Evolutionary conservation across 2,888 invertebrate genomes (phyloP).

Genomic region (Pocota personata): DNA sequence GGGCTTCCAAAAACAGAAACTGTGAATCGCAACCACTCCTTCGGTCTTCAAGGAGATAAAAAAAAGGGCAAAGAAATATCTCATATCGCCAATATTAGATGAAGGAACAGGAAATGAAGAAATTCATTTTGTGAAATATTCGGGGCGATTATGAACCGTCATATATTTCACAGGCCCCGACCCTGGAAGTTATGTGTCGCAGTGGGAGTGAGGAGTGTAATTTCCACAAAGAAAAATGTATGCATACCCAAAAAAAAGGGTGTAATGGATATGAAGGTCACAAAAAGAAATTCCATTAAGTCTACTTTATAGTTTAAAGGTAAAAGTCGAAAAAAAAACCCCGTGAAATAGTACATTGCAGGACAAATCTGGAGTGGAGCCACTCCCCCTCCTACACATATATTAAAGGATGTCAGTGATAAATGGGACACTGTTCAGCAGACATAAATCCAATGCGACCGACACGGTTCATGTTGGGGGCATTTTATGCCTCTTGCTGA

Average conservation of each 20-base stretch:
- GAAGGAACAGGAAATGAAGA: constrained; percentile 7
- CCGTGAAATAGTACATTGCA: constrained; percentile 5
- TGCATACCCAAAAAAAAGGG: background rate
- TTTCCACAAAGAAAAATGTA: background rate
- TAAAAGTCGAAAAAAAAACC: background rate
- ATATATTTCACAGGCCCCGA: constrained; percentile 24
- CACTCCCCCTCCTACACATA: background rate
- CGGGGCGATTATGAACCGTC: constrained; percentile 36
- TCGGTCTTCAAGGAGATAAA: background rate
- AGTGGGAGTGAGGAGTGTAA: background rate
- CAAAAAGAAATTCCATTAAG: background rate
- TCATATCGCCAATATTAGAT: constrained; percentile 15
- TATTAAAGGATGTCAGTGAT: constrained; percentile 46
- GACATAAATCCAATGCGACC: constrained; percentile 38
- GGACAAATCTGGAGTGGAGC: constrained; percentile 12
- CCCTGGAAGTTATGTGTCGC: background rate
- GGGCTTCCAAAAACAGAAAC: background rate
- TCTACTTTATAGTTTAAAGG: constrained; percentile 19
- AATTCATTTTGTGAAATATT: constrained; percentile 51
- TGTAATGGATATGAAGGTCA: background rate
- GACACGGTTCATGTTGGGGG: background rate
- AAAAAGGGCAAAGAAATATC: background rate
- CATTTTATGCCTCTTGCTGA: constrained; percentile 25
- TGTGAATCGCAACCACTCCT: background rate
- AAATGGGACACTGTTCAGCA: constrained; percentile 55